These are phyloP conservation scores for Ancistrus triradiatus DNA, from an alignment of 2,113 vertebrate genomes.

Conservation along the genomic window DNA sequence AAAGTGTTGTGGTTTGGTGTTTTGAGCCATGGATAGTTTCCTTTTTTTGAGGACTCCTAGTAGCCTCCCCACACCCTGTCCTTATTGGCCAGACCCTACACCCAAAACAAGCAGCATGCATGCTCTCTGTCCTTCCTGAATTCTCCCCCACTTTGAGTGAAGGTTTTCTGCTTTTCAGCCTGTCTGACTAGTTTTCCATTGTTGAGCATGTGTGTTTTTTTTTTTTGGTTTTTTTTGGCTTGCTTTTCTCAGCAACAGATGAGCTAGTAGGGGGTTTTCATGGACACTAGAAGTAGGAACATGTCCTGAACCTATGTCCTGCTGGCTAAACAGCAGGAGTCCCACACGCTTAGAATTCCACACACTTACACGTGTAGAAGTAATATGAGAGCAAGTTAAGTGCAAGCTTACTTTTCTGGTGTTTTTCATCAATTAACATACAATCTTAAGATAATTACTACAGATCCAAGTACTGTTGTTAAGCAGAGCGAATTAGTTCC, in stretches of 20 bases:
- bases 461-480: too few relatives aligned
- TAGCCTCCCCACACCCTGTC: neutral
- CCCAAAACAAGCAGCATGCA: conserved; percentile 40
- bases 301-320: neutral
- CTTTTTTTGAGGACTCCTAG: neutral
- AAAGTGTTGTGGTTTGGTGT: conserved; percentile 38
- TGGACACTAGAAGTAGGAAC: neutral
- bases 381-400: too few relatives aligned
- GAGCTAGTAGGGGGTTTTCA: neutral
- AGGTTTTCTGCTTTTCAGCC: conserved; percentile 35
- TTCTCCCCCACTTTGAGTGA: neutral
- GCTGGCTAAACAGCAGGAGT: conserved; percentile 35
- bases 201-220: neutral
- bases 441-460: too few relatives aligned
- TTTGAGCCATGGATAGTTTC: conserved; percentile 44
- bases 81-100: conserved; percentile 13
- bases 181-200: conserved; percentile 31
- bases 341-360: too few relatives aligned
- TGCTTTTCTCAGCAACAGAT: neutral
- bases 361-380: too few relatives aligned
- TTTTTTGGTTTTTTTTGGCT: neutral
- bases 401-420: too few relatives aligned
- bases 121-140: conserved; percentile 25
- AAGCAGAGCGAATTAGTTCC: neutral
- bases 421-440: too few relatives aligned